Conservation (phyloP, 2,797 vertebrate species). For the Diplodus sargus region DNA sequence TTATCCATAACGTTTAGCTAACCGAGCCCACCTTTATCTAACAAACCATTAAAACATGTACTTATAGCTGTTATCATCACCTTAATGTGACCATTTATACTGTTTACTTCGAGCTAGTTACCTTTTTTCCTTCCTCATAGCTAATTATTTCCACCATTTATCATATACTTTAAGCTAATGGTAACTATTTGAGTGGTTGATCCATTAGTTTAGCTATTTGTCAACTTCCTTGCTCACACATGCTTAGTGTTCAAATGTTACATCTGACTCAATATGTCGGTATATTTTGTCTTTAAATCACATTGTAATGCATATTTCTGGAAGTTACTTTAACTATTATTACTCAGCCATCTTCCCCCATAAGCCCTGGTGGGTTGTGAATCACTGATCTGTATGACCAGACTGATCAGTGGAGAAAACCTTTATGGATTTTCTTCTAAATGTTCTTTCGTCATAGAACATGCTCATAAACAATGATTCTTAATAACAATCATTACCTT, state of each 20-base stretch:
- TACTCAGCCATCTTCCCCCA: neutral
- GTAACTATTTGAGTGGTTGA: neutral
- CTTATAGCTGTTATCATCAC: no score
- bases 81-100: no score
- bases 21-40: no score
- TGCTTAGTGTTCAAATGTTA: neutral
- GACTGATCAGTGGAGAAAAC: neutral
- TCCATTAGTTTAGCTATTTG: neutral
- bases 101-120: no score
- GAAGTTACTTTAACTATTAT: no score
- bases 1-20: no score
- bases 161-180: no score
- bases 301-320: neutral
- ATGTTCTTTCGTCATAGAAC: constrained; percentile 17
- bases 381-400: constrained; percentile 7
- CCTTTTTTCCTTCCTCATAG: no score
- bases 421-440: neutral
- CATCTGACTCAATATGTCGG: neutral
- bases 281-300: neutral
- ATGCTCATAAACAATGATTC: constrained; percentile 15
- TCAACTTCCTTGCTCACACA: neutral
- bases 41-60: no score
- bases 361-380: neutral
- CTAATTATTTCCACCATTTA: no score
- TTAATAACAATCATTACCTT: constrained; percentile 44